phyloP scores from a whole-genome alignment of 2,888 invertebrate species.

The Spodoptera exigua region DNA sequence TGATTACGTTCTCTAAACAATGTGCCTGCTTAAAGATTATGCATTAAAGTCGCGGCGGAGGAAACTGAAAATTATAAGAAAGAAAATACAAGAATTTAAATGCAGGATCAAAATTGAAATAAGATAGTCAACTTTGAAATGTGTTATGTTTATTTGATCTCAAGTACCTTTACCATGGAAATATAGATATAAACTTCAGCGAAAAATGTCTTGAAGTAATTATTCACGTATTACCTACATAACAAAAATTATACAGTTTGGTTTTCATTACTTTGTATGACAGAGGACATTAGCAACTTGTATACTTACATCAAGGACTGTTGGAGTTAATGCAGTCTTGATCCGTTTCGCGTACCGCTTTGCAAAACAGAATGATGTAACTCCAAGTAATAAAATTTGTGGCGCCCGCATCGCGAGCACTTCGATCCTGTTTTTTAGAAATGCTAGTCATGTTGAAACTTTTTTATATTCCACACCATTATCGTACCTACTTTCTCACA shows the following conservation, averaged over 20 bases:
- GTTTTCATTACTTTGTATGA: not conserved
- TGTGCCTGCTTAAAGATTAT: not conserved
- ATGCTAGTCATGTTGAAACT: slow-evolving; percentile 48
- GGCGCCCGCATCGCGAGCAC: slow-evolving; percentile 16
- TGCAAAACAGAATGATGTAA: slow-evolving; percentile 38
- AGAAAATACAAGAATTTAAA: no score
- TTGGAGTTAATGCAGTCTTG: slow-evolving; percentile 14
- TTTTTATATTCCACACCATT: slow-evolving; percentile 55
- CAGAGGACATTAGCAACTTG: not conserved
- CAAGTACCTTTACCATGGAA: no score
- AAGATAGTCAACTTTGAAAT: no score
- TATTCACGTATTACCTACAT: not conserved
- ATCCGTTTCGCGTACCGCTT: slow-evolving; percentile 21
- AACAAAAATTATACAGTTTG: not conserved
- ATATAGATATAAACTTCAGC: no score
- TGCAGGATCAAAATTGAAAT: no score
- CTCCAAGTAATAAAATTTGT: slow-evolving; percentile 35
- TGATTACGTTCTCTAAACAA: slow-evolving; percentile 5
- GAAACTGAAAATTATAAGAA: no score
- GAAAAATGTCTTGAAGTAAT: no score
- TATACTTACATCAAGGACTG: slow-evolving; percentile 8
- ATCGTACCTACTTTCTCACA: slow-evolving; percentile 42
- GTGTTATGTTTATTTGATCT: no score
- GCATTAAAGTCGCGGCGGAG: not conserved
- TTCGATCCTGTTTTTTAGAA: slow-evolving; percentile 35